A percentile compares a stretch with the other conserved stretches of the same genome.
phyloP scores from a whole-genome alignment of 2,888 invertebrate genomes.

The Cosmia trapezina region DNA sequence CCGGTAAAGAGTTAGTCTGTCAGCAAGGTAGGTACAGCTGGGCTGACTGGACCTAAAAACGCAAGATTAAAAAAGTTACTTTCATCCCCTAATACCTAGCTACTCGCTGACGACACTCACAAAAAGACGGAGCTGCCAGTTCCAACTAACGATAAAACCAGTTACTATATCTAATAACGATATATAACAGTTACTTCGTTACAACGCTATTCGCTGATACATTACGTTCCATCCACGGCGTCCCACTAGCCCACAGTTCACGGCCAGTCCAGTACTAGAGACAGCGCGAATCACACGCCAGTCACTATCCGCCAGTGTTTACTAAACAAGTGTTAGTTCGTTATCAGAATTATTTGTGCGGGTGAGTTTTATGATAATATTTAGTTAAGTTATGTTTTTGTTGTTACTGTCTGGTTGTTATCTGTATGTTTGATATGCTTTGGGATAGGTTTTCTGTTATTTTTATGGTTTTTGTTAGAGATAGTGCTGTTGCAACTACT shows the following conservation, averaged over 20 bases:
- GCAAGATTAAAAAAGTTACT: not conserved
- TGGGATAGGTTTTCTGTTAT: not conserved
- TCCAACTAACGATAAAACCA: not conserved
- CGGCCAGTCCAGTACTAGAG: conserved; percentile 39
- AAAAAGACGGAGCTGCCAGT: not conserved
- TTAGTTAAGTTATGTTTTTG: conserved; percentile 10
- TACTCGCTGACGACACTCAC: not conserved
- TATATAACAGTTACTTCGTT: not conserved
- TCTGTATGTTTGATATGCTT: not conserved
- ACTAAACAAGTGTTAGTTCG: conserved; percentile 30
- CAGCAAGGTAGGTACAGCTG: too few relatives aligned
- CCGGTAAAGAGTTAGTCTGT: too few relatives aligned
- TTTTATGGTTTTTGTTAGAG: not conserved
- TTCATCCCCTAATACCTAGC: not conserved
- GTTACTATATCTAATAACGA: conserved; percentile 5
- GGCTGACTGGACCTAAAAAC: not conserved
- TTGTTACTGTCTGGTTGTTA: not conserved
- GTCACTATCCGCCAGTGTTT: conserved; percentile 33
- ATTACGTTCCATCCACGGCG: not conserved
- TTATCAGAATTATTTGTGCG: conserved; percentile 38
- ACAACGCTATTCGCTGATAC: conserved; percentile 5
- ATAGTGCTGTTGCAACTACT: not conserved
- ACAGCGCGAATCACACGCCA: conserved; percentile 18
- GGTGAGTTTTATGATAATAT: conserved; percentile 39
- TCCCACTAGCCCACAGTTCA: conserved; percentile 17